Evolutionary conservation across 2,888 invertebrate species (phyloP), one percentile per base, ranked within the genome.

Genomic region (Archips xylosteana): DNA sequence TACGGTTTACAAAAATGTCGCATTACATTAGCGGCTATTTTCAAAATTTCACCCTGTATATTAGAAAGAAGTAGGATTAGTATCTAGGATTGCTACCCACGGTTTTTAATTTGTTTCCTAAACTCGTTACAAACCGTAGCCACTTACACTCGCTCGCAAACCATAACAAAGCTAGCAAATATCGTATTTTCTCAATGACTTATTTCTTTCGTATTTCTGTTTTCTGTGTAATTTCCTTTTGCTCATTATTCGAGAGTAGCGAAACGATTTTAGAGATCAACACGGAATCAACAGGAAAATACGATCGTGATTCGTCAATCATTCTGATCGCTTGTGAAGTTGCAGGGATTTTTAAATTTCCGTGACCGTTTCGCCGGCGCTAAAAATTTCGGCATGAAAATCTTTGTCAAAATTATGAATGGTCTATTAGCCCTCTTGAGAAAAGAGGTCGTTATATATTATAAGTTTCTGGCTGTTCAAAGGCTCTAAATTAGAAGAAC

Each of bases 161-260:
- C 32, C 62, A 42, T 15, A 62, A 62, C 42, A 62, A 62, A 39
- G 42, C n/a, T 13, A 12, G 39, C 47, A 51, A 61, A 69, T 51
- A 54, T 62, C 32, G 42, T 12, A 59, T 36, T 59, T 54, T 34
- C 57, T 59, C 45, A 64, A 13, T 49, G 47, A 23, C 70, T 34
- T 23, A 34, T 51, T 64, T 36, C 15, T 34, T 45, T 64, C 10
- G 64, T 69, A 9, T 54, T 54, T 70, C 12, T 57, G n/a, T 57
- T 63, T 70, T 45, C 47, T 23, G 49, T 49, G 34, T 71, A 47
- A 64, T 71, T 59, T 71, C 47, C 57, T 47, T 39, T 15, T 49
- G 39, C 9, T 62, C 23, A n/a, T 61, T 61, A 69, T 69, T 39
- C n/a, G 57, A 13, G 15, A 2, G 45, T 34, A 59, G 63, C 34